Base-by-base conservation (phyloP, 2,113 vertebrate genomes). In the Struthidea cinerea region DNA sequence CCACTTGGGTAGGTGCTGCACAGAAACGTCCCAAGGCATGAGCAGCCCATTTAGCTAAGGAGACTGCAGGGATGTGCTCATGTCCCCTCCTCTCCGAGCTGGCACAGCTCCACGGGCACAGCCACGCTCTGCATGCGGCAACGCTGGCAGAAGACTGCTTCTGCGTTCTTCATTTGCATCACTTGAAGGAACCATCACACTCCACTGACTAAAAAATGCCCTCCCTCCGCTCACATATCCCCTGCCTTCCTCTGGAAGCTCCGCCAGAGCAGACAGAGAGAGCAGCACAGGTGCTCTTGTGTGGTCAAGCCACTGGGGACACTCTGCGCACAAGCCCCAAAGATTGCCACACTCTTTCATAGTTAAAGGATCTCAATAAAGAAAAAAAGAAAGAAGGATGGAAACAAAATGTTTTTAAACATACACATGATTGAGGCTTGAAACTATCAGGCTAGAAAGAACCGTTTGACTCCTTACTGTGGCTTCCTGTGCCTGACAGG, bases 1-100 rank as follows among this genome's bases (percentile, higher is more conserved):
- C 87, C 67, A 33, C 80, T 83, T 74, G 67, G 71, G 76, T 85
- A 93, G 94, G 88, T 59, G 88, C 71, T 88, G 76, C 68, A 92
- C 50, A 86, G 82, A 86, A 11, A 52, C 42, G 41, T 91, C 76
- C 86, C 89, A 75, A 91, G 84, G 23, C 24, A 2, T 39, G 23
- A 95, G 68, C 55, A 90, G 50, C 71, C 55, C 3, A 1, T 93
- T 95, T 70, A 81, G 83, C 70, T 92, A 42, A 92, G 79, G 68
- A 70, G 59, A 26, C 79, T 86, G 55, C 53, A 59, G 88, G 76
- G 61, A 93, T 86, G 63, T 1, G 5, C 46, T 84, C 12, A 2
- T 32, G 56, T 55, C 30, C 63, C 10, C 30, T 85, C 18, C 23
- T 65, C 21, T 80, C 41, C 0, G 1, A 79, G 63, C 70, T 88